Conservation (phyloP, 2,888 invertebrate species). For the Chironomus tentans region DNA sequence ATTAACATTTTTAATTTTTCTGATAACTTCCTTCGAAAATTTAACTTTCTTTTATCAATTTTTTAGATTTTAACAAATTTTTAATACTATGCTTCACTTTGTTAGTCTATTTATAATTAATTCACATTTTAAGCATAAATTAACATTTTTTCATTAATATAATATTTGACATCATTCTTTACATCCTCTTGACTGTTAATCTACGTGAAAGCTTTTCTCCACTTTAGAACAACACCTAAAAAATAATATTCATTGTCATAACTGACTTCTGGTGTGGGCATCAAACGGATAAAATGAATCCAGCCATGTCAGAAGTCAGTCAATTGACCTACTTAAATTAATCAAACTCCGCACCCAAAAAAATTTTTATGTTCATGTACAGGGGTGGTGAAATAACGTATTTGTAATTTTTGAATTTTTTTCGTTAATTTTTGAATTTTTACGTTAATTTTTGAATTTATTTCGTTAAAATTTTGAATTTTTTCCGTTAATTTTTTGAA, state of each 20-base stretch:
- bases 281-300: too few species aligned
- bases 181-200: not conserved
- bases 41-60: not conserved
- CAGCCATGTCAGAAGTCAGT: not conserved
- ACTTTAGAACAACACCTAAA: not conserved
- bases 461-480: too few species aligned
- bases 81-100: not conserved
- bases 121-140: not conserved
- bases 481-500: too few species aligned
- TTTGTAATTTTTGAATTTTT: too few species aligned
- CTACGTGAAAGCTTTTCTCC: not conserved
- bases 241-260: not conserved
- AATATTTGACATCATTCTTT: too few species aligned
- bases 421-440: too few species aligned
- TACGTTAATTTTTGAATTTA: too few species aligned
- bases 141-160: not conserved
- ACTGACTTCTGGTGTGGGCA: too few species aligned
- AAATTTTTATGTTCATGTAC: not conserved
- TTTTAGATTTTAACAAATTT: not conserved
- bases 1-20: constrained; percentile 53
- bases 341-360: not conserved
- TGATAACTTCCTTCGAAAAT: not conserved
- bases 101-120: not conserved
- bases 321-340: not conserved
- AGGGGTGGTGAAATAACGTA: too few species aligned